These are phyloP conservation scores for Coilia nasus DNA, from an alignment of 2,797 vertebrate species.

Conservation along the genomic window DNA sequence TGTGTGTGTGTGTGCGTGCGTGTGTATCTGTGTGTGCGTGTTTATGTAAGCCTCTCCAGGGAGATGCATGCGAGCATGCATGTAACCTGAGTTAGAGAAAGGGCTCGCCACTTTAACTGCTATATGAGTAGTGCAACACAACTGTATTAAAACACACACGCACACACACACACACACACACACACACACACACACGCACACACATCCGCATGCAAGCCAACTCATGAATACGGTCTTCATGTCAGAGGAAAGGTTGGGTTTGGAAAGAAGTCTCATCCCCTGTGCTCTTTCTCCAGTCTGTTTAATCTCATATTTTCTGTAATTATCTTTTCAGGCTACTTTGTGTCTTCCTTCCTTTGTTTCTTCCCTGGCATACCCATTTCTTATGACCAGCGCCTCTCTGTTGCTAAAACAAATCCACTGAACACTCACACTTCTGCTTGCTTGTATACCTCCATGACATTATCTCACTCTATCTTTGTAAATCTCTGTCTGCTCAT, in stretches of 20 bases:
- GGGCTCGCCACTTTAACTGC: neutral
- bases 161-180: neutral
- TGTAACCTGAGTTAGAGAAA: neutral
- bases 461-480: neutral
- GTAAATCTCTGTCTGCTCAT: too few relatives aligned
- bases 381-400: neutral
- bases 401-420: neutral
- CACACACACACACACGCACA: too few relatives aligned
- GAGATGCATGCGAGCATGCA: neutral
- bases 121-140: neutral
- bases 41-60: neutral
- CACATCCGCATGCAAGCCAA: neutral
- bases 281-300: neutral
- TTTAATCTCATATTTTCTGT: neutral
- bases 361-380: neutral
- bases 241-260: neutral
- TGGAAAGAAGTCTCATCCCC: neutral
- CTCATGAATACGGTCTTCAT: neutral
- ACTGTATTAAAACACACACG: neutral
- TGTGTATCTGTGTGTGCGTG: neutral
- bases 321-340: neutral
- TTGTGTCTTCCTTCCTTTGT: neutral
- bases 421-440: neutral
- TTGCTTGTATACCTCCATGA: neutral
- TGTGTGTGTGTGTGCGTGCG: too few relatives aligned